Conservation (phyloP, 2,888 invertebrate species). For the Heliconius hortense region DNA sequence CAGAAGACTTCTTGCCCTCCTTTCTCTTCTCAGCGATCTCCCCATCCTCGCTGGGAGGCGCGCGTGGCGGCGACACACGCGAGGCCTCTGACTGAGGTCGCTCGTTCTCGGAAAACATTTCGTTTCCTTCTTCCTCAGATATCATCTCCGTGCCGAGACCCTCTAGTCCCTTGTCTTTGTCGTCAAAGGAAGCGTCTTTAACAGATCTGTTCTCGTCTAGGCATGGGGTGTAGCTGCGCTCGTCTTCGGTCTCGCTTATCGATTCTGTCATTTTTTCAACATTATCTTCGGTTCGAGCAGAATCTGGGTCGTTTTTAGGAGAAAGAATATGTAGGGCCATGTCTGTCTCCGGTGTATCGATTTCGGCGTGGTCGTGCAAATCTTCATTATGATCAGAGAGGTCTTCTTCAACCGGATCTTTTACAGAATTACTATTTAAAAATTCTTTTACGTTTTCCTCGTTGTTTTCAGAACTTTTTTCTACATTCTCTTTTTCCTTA, state of each 20-base stretch:
- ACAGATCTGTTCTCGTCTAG: constrained; percentile 84
- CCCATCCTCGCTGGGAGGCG: constrained; percentile 77
- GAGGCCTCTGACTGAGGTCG: constrained; percentile 66
- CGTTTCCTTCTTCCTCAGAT: constrained; percentile 87
- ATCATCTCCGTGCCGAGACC: constrained; percentile 88
- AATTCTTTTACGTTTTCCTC: constrained; percentile 33
- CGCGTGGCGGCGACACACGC: constrained; percentile 52
- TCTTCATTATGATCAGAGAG: constrained; percentile 28
- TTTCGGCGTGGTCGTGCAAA: constrained; percentile 30
- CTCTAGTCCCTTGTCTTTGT: constrained; percentile 72
- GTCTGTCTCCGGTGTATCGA: constrained; percentile 40
- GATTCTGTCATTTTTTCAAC: constrained; percentile 80
- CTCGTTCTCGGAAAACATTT: constrained; percentile 83
- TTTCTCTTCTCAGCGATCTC: constrained; percentile 79
- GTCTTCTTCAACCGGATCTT: constrained; percentile 1
- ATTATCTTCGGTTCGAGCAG: constrained; percentile 40
- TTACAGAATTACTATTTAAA: neutral
- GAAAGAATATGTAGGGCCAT: constrained; percentile 41
- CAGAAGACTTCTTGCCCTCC: constrained; percentile 46
- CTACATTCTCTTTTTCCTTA: constrained; percentile 1
- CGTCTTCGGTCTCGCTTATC: constrained; percentile 84
- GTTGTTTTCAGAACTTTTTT: constrained; percentile 31
- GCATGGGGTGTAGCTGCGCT: constrained; percentile 87
- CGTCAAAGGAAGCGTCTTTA: constrained; percentile 65
- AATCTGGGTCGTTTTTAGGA: constrained; percentile 59